Percentiles rank a stretch among this genome's conserved stretches.
These are phyloP conservation scores for Rhyacichthys aspro DNA, from an alignment of 2,797 vertebrate genomes.

Conservation along the genomic window DNA sequence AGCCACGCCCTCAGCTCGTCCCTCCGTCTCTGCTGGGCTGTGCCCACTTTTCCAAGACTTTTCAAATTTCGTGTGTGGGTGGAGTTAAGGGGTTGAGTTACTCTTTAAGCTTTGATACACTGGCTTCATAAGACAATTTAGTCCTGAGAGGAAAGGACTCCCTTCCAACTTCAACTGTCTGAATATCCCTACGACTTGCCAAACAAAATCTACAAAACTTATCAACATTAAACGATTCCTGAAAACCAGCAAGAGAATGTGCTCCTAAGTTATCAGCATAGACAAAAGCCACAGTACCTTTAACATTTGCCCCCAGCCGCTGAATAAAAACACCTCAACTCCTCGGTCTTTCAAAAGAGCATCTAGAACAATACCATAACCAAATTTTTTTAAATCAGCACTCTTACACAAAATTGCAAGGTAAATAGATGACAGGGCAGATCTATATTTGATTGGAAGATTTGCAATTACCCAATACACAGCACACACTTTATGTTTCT, in stretches of 20 bases:
- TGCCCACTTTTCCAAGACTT: too few relatives aligned
- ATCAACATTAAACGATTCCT: conserved; percentile 30
- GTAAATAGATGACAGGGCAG: neutral
- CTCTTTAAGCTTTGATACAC: neutral
- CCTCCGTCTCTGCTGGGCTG: too few relatives aligned
- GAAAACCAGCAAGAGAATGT: conserved; percentile 35
- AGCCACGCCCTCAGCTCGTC: too few relatives aligned
- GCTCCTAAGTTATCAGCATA: conserved; percentile 39
- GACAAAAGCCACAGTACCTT: conserved; percentile 21
- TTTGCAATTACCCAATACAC: conserved; percentile 2
- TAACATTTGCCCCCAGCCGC: conserved; percentile 15
- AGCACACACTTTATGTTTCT: conserved; percentile 15
- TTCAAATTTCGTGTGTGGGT: too few relatives aligned
- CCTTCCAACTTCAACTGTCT: neutral
- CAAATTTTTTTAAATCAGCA: conserved; percentile 30
- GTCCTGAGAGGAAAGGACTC: conserved; percentile 11
- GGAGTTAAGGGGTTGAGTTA: too few relatives aligned
- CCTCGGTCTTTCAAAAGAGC: conserved; percentile 12
- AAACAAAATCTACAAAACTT: conserved; percentile 33
- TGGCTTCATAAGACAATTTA: conserved; percentile 1
- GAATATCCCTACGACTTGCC: conserved; percentile 13
- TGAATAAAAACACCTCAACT: too few relatives aligned
- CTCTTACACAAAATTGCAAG: conserved; percentile 24
- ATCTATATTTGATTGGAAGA: neutral
- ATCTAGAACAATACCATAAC: conserved; percentile 16